Evolutionary conservation across 2,113 vertebrate species (phyloP), one percentile per base, ranked within the genome.

Genomic region (Indicator maculatus): DNA sequence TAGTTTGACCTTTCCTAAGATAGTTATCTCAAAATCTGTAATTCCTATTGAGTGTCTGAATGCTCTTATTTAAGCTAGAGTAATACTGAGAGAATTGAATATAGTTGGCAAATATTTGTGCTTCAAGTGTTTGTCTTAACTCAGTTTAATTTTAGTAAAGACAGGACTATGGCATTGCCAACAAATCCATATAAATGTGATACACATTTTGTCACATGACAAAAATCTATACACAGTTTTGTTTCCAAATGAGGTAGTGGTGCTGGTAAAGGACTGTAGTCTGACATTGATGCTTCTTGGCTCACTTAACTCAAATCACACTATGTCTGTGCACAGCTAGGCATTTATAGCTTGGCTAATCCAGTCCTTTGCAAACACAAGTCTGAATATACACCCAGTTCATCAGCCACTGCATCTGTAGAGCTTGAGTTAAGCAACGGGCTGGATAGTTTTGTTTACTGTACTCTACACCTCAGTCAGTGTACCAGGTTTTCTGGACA

Each of bases 131-230:
- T 64, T 38, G 27, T 13, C 47, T 33, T 53, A 31, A 26, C 30
- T 76, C 28, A 9, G n/a, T 59, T 59, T 53, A 50, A 28, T 83
- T 85, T 66, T 56, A 77, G 19, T 3, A 84, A 58, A 30, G 45
- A 50, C 1, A 1, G 20, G 41, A 27, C 18, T 70, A 0, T 24
- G n/a, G 30, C 71, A 45, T 2, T 83, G 59, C 50, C 74, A 93
- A 31, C 60, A 52, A 74, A 60, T 63, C 45, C 56, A 4, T 11
- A 15, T 9, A 38, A 60, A 72, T 8, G 10, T 0, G 3, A 33
- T 21, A 27, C 3, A 1, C 9, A 16, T 38, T 11, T 52, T 0
- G 0, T 36, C 23, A 61, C 41, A 3, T 2, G 18, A 31, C 65
- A 90, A 26, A 66, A 78, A 16, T 18, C 4, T 2, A 6, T 9